phyloP scores from a whole-genome alignment of 2,797 vertebrate genomes.

The Acomys russatus region DNA sequence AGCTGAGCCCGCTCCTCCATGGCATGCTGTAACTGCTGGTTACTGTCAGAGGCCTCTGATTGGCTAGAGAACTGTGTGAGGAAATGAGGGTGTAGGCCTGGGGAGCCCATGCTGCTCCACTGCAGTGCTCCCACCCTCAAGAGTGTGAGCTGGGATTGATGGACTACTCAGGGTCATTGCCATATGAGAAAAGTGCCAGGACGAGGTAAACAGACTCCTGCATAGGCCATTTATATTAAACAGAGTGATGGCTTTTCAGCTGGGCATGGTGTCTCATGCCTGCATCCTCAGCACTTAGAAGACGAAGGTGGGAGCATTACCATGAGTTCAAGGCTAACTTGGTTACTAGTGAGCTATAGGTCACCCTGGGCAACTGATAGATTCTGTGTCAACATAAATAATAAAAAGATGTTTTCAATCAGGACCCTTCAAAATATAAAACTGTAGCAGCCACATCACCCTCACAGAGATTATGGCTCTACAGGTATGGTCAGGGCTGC shows the following conservation, averaged over 20 bases:
- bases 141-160: background rate
- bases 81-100: background rate
- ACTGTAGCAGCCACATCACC: too few relatives aligned
- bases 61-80: constrained; percentile 92
- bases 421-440: background rate
- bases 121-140: background rate
- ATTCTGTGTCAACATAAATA: too few relatives aligned
- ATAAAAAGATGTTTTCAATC: background rate
- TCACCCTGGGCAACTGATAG: too few relatives aligned
- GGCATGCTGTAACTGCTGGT: constrained; percentile 93
- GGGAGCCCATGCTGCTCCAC: background rate
- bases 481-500: background rate
- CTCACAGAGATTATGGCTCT: background rate
- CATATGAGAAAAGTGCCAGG: background rate
- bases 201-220: background rate
- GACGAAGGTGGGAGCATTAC: background rate
- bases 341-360: background rate
- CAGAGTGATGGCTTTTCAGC: constrained; percentile 1
- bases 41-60: constrained; percentile 90
- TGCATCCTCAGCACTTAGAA: background rate
- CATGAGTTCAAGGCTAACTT: background rate
- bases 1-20: constrained; percentile 94
- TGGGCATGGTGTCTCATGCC: background rate
- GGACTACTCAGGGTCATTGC: background rate
- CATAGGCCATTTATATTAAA: background rate